A percentile compares a stretch with the other conserved stretches of the same genome.
phyloP scores from a whole-genome alignment of 2,888 invertebrate genomes.

The Lasioglossum pauxillum region DNA sequence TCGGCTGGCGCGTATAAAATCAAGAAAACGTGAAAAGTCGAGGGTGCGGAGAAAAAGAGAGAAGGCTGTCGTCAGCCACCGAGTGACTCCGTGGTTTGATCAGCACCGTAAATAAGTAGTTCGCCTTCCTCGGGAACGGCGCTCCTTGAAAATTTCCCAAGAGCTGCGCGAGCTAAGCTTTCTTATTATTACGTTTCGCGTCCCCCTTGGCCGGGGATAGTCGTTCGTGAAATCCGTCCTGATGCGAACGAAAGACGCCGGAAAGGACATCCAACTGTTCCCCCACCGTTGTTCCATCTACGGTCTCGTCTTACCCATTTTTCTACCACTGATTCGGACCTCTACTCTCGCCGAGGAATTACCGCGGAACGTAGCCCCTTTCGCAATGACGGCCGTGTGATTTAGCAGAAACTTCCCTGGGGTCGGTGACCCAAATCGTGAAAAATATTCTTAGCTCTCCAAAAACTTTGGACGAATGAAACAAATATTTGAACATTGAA shows the following conservation, averaged over 20 bases:
- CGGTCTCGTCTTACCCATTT: background rate
- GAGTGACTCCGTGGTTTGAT: constrained; percentile 38
- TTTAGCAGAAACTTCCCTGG: background rate
- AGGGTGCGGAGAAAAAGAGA: background rate
- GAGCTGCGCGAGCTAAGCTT: constrained; percentile 28
- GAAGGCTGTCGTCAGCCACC: constrained; percentile 3
- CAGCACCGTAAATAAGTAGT: constrained; percentile 42
- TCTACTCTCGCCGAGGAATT: constrained; percentile 11
- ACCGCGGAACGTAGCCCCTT: background rate
- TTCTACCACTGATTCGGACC: background rate
- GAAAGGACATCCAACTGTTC: constrained; percentile 7
- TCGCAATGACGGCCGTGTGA: background rate
- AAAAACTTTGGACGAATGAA: too few relatives aligned
- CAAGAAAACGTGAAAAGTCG: constrained; percentile 17
- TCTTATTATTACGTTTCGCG: constrained; percentile 41
- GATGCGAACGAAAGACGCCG: constrained; percentile 24
- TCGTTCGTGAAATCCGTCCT: constrained; percentile 36
- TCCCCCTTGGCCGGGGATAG: constrained; percentile 24
- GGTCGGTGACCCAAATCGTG: background rate
- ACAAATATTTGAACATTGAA: too few relatives aligned
- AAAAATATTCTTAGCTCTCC: background rate
- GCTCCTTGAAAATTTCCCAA: constrained; percentile 34
- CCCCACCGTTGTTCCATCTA: background rate
- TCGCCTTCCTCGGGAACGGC: constrained; percentile 9
- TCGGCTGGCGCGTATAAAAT: constrained; percentile 7